Conservation (phyloP, 2,113 vertebrate species). For the Callipepla squamata region DNA sequence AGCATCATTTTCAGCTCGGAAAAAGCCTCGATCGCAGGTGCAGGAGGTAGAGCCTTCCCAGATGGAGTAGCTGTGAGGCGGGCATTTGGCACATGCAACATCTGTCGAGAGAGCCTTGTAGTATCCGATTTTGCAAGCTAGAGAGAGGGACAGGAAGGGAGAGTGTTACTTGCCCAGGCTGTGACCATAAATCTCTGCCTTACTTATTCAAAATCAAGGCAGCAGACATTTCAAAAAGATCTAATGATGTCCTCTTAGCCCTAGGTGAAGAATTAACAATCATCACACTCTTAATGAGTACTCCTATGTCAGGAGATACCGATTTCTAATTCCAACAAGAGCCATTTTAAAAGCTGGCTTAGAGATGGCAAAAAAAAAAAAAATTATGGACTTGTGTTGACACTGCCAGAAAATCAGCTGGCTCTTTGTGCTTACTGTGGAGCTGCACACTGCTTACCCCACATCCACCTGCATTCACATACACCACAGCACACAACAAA, state of each 20-base stretch:
- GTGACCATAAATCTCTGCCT: constrained; percentile 6
- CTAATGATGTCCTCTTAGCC: constrained; percentile 52
- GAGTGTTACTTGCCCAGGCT: not conserved
- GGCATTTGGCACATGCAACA: constrained; percentile 90
- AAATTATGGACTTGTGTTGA: not conserved
- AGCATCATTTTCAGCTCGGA: constrained; percentile 91
- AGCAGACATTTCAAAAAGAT: constrained; percentile 50
- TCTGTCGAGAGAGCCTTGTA: constrained; percentile 94
- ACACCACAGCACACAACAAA: not conserved
- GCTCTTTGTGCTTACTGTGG: constrained; percentile 15
- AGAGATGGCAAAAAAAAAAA: not conserved
- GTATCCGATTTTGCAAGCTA: constrained; percentile 96
- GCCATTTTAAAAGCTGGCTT: constrained; percentile 43
- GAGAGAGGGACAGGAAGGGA: constrained; percentile 38
- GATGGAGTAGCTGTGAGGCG: constrained; percentile 93
- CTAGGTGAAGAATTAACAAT: constrained; percentile 47
- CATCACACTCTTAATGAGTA: constrained; percentile 7
- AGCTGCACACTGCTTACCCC: not conserved
- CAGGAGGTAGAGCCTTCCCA: constrained; percentile 94
- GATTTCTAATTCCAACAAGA: constrained; percentile 56
- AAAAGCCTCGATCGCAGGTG: constrained; percentile 93
- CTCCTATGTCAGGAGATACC: constrained; percentile 13
- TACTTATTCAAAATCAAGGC: constrained; percentile 45
- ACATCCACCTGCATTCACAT: constrained; percentile 60
- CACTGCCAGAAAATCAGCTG: constrained; percentile 56